Evolutionary conservation across 2,888 invertebrate species (phyloP), one percentile per base, ranked within the genome.

Genomic region (Malthinus flaveolus): DNA sequence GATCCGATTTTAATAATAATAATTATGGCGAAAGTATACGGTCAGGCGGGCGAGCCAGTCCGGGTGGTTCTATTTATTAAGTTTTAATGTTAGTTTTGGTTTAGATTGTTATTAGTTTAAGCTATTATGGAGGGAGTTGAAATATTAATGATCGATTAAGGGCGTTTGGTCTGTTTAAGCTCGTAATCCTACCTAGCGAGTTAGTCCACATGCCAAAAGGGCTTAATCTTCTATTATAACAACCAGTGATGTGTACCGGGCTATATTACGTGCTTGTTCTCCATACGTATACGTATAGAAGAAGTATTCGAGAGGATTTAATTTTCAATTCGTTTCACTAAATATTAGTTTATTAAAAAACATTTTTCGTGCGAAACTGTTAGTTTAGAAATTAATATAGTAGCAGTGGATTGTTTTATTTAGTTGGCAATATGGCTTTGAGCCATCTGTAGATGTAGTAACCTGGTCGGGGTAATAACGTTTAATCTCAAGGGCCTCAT

Each of bases 401-500:
- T 23, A 23, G 58, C 61, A 59, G 59, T 49, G 44, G 56, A 49
- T 49, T 61, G 65, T 64, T 65, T 66, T 65, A 65, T 64, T 58
- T 49, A 49, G 50, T 39, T 61, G 49, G 58, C 64, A 62, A 63
- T 65, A 67, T 62, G 66, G 66, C 65, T 64, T 55, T 58, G 59
- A 64, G 64, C 63, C 65, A 66, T 64, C 64, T 63, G 66, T 58
- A 58, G 62, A 59, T 39, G 39, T 39, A 39, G 9, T 39, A 39
- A 63, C 56, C 61, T 59, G 66, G 66, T 65, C 65, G 64, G 72
- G 70, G 70, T 73, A 74, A 73, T 74, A 75, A 73, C 72, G 70
- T 71, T 68, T 68, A 74, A 74, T 75, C 77, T 73, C 77, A 36
- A 50, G 74, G 74, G 78, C 63, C 74, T 75, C 77, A 77, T 78